Base-by-base conservation (phyloP, 2,888 invertebrate genomes). In the Drosophila mulleri region DNA sequence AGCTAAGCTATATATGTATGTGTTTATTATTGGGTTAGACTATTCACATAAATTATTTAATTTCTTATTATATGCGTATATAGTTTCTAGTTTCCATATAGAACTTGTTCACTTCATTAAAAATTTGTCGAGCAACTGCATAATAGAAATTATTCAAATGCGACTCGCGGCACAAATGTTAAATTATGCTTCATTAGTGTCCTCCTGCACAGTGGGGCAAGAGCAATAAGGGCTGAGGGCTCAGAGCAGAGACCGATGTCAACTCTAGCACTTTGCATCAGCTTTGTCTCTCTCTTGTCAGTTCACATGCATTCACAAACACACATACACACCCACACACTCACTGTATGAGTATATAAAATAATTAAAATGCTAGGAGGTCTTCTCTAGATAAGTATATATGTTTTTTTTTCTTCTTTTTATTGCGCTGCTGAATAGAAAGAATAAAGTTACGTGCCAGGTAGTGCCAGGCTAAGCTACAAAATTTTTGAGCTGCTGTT, bases 181-280 rank as follows among this genome's bases (percentile, higher is more conserved):
- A 87, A 84, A 87, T 89, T 85, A 89, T 87, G 84, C 88, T 89
- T 85, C 84, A 85, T 85, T 85, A 85, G 84, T 85, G 84, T 80
- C 77, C 70, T 71, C 61, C 57, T 52, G 54, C 53, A 75, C 67
- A 32, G 47, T 53, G 48, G 53, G 39, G 39, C 48, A 39, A 18
- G 50, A 50, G 32, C 35, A 35, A 20, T 50, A 47, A 29, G 39
- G 54, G 57, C 37, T 26, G 7, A 48, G 52, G 54, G 67, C 35
- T 61, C n/a, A 8, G 41, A n/a, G 54, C 52, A 39, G 8, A 57
- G 54, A 57, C 65, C 44, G 56, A 56, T 78, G 81, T 78, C 78
- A 88, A 57, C 86, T 66, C 68, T 54, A 58, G 44, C 48, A 60
- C 57, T 56, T 58, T 35, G 50, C 42, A 62, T 68, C 65, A 68